These are phyloP conservation scores for Spea hammondii DNA, from an alignment of 2,797 vertebrate genomes.

Conservation along the genomic window DNA sequence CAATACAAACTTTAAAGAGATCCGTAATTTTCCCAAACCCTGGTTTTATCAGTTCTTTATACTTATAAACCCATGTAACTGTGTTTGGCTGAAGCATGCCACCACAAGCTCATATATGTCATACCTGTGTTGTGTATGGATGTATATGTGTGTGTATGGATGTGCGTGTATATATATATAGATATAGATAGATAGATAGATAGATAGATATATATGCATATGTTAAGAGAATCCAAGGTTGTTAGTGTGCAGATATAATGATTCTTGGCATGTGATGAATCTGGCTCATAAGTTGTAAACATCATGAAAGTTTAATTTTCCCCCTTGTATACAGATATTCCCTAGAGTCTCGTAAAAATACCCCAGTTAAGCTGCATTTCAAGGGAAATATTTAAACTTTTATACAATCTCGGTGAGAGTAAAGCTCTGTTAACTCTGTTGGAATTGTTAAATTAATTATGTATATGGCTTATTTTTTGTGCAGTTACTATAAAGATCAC, in stretches of 20 bases:
- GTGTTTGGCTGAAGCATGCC: too few species aligned
- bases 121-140: too few species aligned
- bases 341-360: not conserved
- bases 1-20: too few species aligned
- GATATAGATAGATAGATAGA: not conserved
- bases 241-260: too few species aligned
- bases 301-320: conserved; percentile 10
- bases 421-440: conserved; percentile 3
- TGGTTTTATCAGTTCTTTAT: too few species aligned
- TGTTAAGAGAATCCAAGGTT: too few species aligned
- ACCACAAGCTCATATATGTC: too few species aligned
- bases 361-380: not conserved
- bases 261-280: not conserved
- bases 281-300: conserved; percentile 1
- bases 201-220: not conserved
- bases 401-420: not conserved
- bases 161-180: too few species aligned
- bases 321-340: conserved; percentile 11
- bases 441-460: conserved; percentile 11
- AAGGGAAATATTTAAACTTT: not conserved
- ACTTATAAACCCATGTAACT: too few species aligned
- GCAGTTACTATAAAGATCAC: not conserved
- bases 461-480: not conserved
- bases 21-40: too few species aligned
- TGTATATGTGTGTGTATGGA: too few species aligned